A percentile compares a stretch with the other conserved stretches of the same genome.
Evolutionary conservation across 2,113 vertebrate species (phyloP).

Genomic region (Apteryx owenii): DNA sequence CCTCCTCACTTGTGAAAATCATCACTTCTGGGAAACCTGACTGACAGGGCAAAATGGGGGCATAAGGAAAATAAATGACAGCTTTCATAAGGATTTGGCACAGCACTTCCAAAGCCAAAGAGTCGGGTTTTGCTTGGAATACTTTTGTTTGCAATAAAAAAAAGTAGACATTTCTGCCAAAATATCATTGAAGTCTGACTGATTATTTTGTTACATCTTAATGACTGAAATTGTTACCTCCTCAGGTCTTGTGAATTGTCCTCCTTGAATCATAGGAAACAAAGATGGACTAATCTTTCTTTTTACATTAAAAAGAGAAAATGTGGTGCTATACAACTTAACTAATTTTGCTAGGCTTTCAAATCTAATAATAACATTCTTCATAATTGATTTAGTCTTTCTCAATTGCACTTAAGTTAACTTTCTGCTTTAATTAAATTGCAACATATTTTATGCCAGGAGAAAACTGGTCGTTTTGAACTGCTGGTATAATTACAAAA

Average conservation of each 20-base stretch:
- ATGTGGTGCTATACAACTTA: not conserved
- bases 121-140: not conserved
- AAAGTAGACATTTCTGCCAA: not conserved
- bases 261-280: not conserved
- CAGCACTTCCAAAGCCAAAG: not conserved
- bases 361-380: constrained; percentile 35
- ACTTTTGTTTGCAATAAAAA: constrained; percentile 21
- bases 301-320: not conserved
- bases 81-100: not conserved
- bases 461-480: constrained; percentile 51
- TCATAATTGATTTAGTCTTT: constrained; percentile 45
- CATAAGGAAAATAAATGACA: not conserved
- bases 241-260: not conserved
- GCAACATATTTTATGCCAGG: not conserved
- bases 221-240: constrained; percentile 7
- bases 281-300: not conserved
- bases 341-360: constrained; percentile 26
- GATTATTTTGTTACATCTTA: constrained; percentile 10
- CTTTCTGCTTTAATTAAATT: constrained; percentile 63
- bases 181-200: not conserved
- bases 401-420: constrained; percentile 40
- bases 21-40: not conserved
- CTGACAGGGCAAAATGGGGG: not conserved
- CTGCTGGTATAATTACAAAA: not conserved
- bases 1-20: not conserved